Base-by-base conservation (phyloP, 2,888 invertebrate species). In the Dicycla oo region DNA sequence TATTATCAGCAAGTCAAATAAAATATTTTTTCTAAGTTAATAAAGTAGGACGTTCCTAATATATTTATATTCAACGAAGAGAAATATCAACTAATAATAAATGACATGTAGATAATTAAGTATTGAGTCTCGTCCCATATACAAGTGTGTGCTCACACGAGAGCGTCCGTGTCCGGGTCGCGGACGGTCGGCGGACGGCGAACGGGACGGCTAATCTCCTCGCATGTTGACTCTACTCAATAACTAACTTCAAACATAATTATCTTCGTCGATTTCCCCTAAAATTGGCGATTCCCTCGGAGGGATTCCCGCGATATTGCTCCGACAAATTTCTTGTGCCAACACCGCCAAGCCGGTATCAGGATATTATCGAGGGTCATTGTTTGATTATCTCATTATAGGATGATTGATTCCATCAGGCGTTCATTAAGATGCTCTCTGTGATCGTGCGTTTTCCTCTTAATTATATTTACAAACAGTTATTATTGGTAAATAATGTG, bases 221-320 rank as follows among this genome's bases (percentile, higher is more conserved):
- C 90, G 87, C 89, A 86, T 95, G 94, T 95, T 95, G 94, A 94
- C 94, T 93, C 93, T 92, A 84, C 90, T 91, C 92, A 93, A 95
- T 96, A 94, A 95, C 94, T 94, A 94, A 95, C 95, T 95, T 93
- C 95, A 95, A 96, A 96, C 94, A 96, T 96, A 95, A 96, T 96
- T 96, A 96, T 95, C 94, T 92, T 91, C 91, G 91, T 93, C 93
- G 93, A 94, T 94, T 95, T 94, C 93, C 94, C 93, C 94, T 90
- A 92, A 94, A 95, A 93, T 94, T 94, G 94, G 91, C 91, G 93
- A 92, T 92, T 90, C 94, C 92, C 93, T 91, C 92, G 78, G 89
- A 92, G 93, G 93, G 92, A 91, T 89, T 90, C 89, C 90, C 91
- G 88, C 91, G 88, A 93, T 93, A 94, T 94, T 93, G 93, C 89